Base-by-base conservation (phyloP, 2,797 vertebrate species). In the Anniella stebbinsi region DNA sequence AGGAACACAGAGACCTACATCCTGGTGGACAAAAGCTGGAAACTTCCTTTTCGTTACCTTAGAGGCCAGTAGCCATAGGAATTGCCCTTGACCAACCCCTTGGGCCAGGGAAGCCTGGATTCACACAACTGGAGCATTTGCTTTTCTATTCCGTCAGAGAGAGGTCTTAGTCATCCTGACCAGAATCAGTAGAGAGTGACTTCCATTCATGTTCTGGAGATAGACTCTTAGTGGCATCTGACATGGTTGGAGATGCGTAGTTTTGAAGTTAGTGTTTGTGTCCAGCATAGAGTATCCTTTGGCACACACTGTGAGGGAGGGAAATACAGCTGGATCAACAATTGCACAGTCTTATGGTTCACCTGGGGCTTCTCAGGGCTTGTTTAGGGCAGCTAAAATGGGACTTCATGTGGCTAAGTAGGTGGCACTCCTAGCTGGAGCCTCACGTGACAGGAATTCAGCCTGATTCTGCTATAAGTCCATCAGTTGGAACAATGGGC, bases 41-140 rank as follows among this genome's bases (percentile, higher is more conserved):
- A 1, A 36, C 4, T 4, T 54, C 54, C 4, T 25, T 60, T 60
- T 30, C 63, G 33, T 70, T 48, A 51, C 17, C 75, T 23, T 72
- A 88, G 36, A 86, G 36, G 80, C 86, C 73, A 72, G 51, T 84
- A 91, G 38, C 51, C 38, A 30, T 73, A 82, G 54, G 70, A 83
- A 69, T 25, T 54, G 28, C 17, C 69, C 67, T 15, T 54, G 60
- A 66, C 57, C 28, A 67, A 2, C 28, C 51, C 63, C 36, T 87
- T 69, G 72, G 60, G 15, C 70, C 60, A 45, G 66, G 45, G 33
- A 82, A n/a, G 51, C 2, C 28, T 4, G 54, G 28, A 57, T 13
- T 72, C 60, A 70, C 25, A 84, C 48, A 45, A 69, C 21, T 10
- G 72, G 63, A 81, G 48, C 63, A 36, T 41, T 87, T 69, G 45